Evolutionary conservation across 2,888 invertebrate genomes (phyloP), one percentile per base, ranked within the genome.

Genomic region (Nomada ferruginata): DNA sequence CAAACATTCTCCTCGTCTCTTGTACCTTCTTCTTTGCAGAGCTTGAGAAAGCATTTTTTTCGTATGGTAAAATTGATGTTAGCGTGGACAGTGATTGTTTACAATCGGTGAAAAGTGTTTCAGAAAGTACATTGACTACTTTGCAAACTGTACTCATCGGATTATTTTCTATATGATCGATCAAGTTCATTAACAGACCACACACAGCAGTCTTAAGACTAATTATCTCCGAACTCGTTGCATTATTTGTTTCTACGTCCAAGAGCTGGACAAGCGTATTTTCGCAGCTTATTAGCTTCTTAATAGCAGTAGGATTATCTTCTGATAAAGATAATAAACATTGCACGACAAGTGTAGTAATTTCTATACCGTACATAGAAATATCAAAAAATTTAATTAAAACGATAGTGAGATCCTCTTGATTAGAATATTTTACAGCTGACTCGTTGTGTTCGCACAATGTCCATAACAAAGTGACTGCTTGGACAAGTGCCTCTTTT

Each of bases 271-370:
- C 11, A 2, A 92, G 74, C 15, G 73, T 70, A 66, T 94, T 94
- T 63, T 95, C 94, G 66, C 94, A 94, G 26, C 93, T 90, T 85
- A 95, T 94, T n/a, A 96, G 93, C 85, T 95, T 94, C 50, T 93
- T 93, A 91, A 95, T 94, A 0, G 95, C 95, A 76, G 93, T 91
- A 0, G 95, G 93, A 92, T 97, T 97, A 84, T 97, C 96, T 93
- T 97, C 97, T 0, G 96, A 95, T 57, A 97, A 95, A 7, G 96
- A 96, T 89, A 96, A 94, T 10, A 97, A 92, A 90, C 96, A 97
- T 89, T 97, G 96, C 57, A 96, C 95, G 79, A 95, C 94, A 26
- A 95, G 94, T 85, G 94, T 94, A 57, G 88, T 87, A 76, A 96
- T 94, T 55, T 95, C 95, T 69, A 93, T 91, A 0, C 95, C 96